Percentiles rank a stretch among this genome's conserved stretches.
Conservation (phyloP, 2,113 vertebrate species). For the Cephalopterus ornatus region DNA sequence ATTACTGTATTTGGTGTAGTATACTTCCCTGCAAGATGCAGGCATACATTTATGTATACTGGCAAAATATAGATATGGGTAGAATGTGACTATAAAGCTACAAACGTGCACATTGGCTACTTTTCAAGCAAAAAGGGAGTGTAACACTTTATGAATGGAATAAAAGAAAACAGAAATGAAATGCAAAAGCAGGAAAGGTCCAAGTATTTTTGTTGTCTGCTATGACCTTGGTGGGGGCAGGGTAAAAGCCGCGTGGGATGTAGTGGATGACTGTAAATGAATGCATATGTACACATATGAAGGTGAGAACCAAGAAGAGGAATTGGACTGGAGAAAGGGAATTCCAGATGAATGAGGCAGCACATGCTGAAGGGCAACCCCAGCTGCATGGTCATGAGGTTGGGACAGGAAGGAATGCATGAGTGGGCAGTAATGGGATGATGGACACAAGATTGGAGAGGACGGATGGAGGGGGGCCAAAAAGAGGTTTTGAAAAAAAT, state of each 20-base stretch:
- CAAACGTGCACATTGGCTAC: fast-evolving
- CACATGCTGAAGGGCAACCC: background rate
- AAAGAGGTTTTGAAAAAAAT: background rate
- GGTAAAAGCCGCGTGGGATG: background rate
- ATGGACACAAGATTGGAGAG: background rate
- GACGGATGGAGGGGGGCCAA: conserved; percentile 8
- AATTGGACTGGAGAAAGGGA: background rate
- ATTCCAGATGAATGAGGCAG: background rate
- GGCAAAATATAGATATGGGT: background rate
- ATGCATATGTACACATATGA: fast-evolving
- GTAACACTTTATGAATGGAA: background rate
- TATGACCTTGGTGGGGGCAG: background rate
- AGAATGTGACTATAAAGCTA: background rate
- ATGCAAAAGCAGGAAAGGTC: background rate
- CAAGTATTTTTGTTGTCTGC: background rate
- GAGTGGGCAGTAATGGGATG: conserved; percentile 44
- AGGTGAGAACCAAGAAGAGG: background rate
- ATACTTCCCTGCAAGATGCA: background rate
- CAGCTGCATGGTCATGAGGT: conserved; percentile 18
- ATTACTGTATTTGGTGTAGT: background rate
- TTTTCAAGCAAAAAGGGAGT: background rate
- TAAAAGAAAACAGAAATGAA: background rate
- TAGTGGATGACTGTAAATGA: background rate
- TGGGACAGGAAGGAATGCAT: conserved; percentile 13
- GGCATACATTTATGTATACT: background rate